A percentile compares a stretch with the other conserved stretches of the same genome.
These are phyloP conservation scores for Pterophyllum scalare DNA, from an alignment of 2,113 vertebrate genomes.

Conservation along the genomic window DNA sequence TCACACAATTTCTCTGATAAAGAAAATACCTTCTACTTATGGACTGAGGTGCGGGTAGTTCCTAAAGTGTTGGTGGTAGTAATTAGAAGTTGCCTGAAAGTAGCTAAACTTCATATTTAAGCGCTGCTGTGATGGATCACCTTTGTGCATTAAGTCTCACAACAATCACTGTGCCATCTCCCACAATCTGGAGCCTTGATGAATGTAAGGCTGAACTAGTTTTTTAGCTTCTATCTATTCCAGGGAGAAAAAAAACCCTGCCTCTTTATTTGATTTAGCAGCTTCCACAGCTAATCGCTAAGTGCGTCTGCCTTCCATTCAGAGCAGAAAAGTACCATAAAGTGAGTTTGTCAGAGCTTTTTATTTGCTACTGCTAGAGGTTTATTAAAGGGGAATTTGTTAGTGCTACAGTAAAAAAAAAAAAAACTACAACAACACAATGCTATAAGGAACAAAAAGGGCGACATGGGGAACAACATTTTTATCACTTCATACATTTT, in stretches of 20 bases:
- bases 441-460: not conserved
- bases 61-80: not conserved
- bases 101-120: constrained; percentile 4
- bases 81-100: not conserved
- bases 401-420: not conserved
- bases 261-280: not conserved
- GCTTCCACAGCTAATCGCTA: not conserved
- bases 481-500: fast-evolving
- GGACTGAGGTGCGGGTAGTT: not conserved
- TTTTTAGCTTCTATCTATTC: not conserved
- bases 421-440: not conserved
- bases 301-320: not conserved
- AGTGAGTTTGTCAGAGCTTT: not conserved
- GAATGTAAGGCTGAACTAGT: not conserved
- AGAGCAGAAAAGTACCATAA: not conserved
- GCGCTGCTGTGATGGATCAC: constrained; percentile 10
- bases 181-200: not conserved
- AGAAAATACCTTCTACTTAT: not conserved
- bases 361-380: not conserved
- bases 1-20: not conserved
- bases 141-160: not conserved
- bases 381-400: constrained; percentile 12
- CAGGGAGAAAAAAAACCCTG: not conserved
- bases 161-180: constrained; percentile 1
- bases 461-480: not conserved